Percentiles rank a stretch among this genome's conserved stretches.
phyloP scores from a whole-genome alignment of 1,140 invertebrate genomes.

The Notospermus geniculatus region DNA sequence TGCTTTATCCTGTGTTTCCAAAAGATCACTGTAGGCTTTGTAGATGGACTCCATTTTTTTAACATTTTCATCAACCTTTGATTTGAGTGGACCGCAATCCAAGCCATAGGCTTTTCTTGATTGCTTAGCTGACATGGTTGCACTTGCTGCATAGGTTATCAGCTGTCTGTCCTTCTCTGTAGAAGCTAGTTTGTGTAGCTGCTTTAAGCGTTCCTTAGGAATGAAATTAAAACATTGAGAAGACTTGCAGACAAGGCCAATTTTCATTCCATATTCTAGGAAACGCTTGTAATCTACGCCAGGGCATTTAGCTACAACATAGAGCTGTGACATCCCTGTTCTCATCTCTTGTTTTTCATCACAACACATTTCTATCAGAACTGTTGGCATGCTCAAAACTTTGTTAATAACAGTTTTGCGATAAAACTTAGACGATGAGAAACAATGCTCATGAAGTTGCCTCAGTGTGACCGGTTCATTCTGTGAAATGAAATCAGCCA shows the following conservation, averaged over 20 bases:
- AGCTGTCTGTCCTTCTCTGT: conserved; percentile 5
- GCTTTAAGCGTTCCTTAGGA: background rate
- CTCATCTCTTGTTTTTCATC: background rate
- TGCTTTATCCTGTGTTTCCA: background rate
- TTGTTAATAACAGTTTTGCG: too few relatives aligned
- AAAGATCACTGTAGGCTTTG: background rate
- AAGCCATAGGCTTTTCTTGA: background rate
- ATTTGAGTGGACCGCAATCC: background rate
- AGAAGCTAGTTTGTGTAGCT: background rate
- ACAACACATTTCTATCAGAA: background rate
- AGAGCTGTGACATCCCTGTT: background rate
- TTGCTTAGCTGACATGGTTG: conserved; percentile 1
- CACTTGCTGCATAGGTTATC: background rate
- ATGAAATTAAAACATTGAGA: background rate
- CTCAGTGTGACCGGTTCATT: too few relatives aligned
- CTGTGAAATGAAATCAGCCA: too few relatives aligned
- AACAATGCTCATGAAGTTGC: too few relatives aligned
- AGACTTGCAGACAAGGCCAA: background rate
- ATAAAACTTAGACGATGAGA: too few relatives aligned
- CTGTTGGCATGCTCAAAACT: background rate
- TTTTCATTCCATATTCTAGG: background rate
- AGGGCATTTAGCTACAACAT: background rate
- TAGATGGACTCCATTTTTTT: conserved; percentile 3
- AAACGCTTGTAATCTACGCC: background rate
- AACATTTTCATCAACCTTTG: background rate